These are phyloP conservation scores for Brachionus rotundiformis DNA, from an alignment of 1,140 invertebrate species.

Conservation along the genomic window DNA sequence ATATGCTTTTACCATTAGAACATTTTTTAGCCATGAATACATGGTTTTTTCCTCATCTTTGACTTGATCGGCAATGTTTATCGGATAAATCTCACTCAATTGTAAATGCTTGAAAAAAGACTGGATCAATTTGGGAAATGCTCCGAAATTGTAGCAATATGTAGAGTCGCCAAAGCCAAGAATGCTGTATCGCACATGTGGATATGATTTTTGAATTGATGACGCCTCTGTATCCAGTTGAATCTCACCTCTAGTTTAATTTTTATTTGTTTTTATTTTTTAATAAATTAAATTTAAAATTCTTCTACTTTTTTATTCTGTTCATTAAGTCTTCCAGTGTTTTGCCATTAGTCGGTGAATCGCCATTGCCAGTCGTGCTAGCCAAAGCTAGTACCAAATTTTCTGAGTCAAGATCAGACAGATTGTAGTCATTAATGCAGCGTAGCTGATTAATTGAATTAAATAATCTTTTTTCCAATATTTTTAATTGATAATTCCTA, in stretches of 20 bases:
- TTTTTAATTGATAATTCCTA: conserved; percentile 58
- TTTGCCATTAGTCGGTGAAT: conserved; percentile 93
- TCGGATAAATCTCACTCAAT: neutral
- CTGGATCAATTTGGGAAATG: conserved; percentile 12
- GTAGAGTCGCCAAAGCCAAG: conserved; percentile 24
- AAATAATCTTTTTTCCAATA: conserved; percentile 52
- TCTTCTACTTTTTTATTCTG: neutral
- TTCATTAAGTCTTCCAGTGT: conserved; percentile 58
- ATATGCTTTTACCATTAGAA: neutral
- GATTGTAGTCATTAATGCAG: conserved; percentile 89
- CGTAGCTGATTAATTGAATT: conserved; percentile 68
- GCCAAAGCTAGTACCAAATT: conserved; percentile 83
- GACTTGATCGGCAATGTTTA: conserved; percentile 16
- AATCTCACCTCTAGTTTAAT: neutral
- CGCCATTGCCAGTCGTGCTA: conserved; percentile 92
- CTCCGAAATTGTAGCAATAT: conserved; percentile 23
- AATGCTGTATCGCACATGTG: neutral
- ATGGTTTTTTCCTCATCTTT: conserved; percentile 13
- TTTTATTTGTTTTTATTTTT: neutral
- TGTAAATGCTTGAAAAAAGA: neutral
- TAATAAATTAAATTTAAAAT: neutral
- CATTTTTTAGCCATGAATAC: conserved; percentile 1
- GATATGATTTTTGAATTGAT: neutral
- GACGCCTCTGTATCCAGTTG: neutral
- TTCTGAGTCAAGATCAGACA: conserved; percentile 87